phyloP scores from a whole-genome alignment of 2,888 invertebrate genomes.

The Harpalus rufipes region DNA sequence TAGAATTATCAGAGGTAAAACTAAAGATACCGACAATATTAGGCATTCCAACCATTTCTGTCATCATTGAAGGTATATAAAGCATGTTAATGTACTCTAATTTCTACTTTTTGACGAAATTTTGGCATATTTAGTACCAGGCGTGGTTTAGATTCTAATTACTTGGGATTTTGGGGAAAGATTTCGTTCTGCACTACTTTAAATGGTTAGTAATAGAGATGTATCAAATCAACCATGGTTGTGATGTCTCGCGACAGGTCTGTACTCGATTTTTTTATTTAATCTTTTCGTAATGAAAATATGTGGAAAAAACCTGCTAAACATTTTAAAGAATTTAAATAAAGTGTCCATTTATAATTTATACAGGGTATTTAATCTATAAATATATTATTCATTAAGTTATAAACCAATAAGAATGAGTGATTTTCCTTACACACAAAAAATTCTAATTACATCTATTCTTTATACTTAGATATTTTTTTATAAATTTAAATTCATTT shows the following conservation, averaged over 20 bases:
- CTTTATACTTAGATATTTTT: no score
- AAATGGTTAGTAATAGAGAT: no score
- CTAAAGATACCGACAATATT: slow-evolving; percentile 25
- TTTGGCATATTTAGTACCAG: slow-evolving; percentile 42
- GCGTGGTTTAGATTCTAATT: slow-evolving; percentile 62
- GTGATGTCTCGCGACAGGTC: neutral
- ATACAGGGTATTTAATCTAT: no score
- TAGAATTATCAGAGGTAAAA: slow-evolving; percentile 13
- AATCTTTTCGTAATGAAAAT: no score
- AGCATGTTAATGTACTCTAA: slow-evolving; percentile 59
- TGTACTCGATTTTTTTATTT: neutral
- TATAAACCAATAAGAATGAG: no score
- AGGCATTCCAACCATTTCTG: neutral
- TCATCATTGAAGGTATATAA: slow-evolving; percentile 58
- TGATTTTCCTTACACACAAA: no score
- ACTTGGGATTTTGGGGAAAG: slow-evolving; percentile 26
- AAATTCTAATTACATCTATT: no score
- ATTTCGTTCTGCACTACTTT: neutral
- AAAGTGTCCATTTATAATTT: no score
- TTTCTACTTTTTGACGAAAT: slow-evolving; percentile 30
- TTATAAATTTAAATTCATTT: no score
- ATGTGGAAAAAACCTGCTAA: no score
- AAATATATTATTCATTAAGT: no score
- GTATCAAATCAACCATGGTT: neutral
- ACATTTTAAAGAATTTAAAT: no score